Percentiles rank a stretch among this genome's conserved stretches.
Evolutionary conservation across 2,113 vertebrate genomes (phyloP).

Genomic region (Sisor rabdophorus): DNA sequence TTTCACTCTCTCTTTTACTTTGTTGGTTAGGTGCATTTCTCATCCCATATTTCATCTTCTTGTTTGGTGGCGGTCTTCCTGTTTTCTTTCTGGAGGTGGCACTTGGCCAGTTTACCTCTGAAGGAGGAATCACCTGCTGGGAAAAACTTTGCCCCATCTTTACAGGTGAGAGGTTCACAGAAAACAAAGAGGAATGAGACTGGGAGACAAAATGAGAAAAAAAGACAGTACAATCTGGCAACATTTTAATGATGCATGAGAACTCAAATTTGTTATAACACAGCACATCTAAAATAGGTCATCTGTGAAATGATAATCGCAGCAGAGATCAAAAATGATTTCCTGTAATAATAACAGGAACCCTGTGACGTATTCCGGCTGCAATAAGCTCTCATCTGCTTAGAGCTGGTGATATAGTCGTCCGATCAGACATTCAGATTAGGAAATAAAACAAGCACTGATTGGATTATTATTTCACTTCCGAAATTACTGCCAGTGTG

Average conservation of each 20-base stretch:
- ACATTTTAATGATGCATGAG: background rate
- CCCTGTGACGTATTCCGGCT: background rate
- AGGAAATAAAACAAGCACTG: background rate
- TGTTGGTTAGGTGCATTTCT: constrained; percentile 88
- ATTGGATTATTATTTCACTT: constrained; percentile 20
- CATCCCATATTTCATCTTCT: constrained; percentile 98
- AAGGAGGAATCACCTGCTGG: constrained; percentile 99
- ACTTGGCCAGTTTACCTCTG: constrained; percentile 95
- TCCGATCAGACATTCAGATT: background rate
- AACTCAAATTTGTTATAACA: background rate
- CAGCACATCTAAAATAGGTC: constrained; percentile 17
- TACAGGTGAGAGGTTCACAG: constrained; percentile 75
- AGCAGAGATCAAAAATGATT: constrained; percentile 21
- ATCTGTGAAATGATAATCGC: constrained; percentile 5
- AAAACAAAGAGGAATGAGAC: background rate
- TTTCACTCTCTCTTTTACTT: background rate
- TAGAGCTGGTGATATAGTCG: background rate
- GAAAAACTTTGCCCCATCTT: constrained; percentile 96
- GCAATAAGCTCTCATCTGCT: constrained; percentile 1
- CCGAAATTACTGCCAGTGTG: too few relatives aligned
- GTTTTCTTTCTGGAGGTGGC: constrained; percentile 98
- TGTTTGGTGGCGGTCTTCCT: constrained; percentile 94
- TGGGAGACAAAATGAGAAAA: background rate
- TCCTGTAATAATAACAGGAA: constrained; percentile 8
- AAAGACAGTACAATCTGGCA: background rate